These are phyloP conservation scores for Camptogramma bilineatum DNA, from an alignment of 2,888 invertebrate genomes.

Conservation along the genomic window DNA sequence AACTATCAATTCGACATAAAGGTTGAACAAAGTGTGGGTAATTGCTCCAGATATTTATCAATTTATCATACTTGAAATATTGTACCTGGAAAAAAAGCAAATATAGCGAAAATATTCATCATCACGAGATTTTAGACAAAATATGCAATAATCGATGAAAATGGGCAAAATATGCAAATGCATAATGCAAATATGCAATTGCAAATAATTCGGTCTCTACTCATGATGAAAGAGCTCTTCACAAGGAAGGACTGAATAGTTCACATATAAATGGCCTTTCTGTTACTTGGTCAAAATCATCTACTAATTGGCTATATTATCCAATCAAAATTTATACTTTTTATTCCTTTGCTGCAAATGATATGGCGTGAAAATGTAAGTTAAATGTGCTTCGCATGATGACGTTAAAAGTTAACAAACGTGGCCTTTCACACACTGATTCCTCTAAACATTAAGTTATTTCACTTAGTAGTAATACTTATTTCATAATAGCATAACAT, in stretches of 20 bases:
- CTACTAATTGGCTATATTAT: not conserved
- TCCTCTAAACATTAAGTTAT: not conserved
- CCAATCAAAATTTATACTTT: conserved; percentile 10
- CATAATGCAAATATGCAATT: too few relatives aligned
- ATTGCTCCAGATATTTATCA: too few relatives aligned
- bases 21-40: too few relatives aligned
- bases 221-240: not conserved
- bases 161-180: too few relatives aligned
- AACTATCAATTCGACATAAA: too few relatives aligned
- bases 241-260: conserved; percentile 1
- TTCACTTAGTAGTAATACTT: too few relatives aligned
- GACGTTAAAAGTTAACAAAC: conserved; percentile 13
- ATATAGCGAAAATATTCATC: too few relatives aligned
- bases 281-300: conserved; percentile 12
- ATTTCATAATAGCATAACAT: not conserved
- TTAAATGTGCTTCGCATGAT: conserved; percentile 21
- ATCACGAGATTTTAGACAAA: too few relatives aligned
- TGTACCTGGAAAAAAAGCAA: too few relatives aligned
- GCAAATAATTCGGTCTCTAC: too few relatives aligned
- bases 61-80: too few relatives aligned
- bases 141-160: too few relatives aligned
- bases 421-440: conserved; percentile 3
- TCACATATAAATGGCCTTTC: conserved; percentile 19
- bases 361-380: conserved; percentile 16
- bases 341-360: conserved; percentile 20